phyloP scores from a whole-genome alignment of 2,113 vertebrate species.

The Noturus placidus region DNA sequence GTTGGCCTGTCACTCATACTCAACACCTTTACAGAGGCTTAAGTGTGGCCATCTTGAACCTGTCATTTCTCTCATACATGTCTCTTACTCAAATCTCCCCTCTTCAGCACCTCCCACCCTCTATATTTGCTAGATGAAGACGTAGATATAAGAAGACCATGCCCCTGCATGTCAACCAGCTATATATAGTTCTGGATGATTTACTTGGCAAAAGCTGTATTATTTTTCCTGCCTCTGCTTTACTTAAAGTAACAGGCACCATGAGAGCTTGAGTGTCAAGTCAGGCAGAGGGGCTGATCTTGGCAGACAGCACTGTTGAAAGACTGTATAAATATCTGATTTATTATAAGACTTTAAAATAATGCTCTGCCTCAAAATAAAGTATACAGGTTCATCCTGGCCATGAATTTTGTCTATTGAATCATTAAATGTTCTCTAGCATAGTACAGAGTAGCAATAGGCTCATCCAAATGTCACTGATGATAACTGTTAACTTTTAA shows the following conservation, averaged over 20 bases:
- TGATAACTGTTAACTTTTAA: slow-evolving; percentile 42
- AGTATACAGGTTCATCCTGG: slow-evolving; percentile 57
- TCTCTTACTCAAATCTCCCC: background rate
- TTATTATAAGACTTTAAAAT: slow-evolving; percentile 68
- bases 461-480: slow-evolving; percentile 49
- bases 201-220: slow-evolving; percentile 44
- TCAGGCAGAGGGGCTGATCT: slow-evolving; percentile 56
- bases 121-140: slow-evolving; percentile 43
- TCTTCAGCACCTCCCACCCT: slow-evolving; percentile 12
- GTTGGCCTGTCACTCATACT: slow-evolving; percentile 70
- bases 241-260: slow-evolving; percentile 45
- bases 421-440: slow-evolving; percentile 22
- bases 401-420: slow-evolving; percentile 55
- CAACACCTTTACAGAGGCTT: slow-evolving; percentile 14
- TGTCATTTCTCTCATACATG: slow-evolving; percentile 36
- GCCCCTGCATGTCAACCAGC: slow-evolving; percentile 24
- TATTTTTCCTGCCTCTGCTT: slow-evolving; percentile 44
- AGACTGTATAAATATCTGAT: slow-evolving; percentile 64
- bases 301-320: slow-evolving; percentile 59
- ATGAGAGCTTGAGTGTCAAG: slow-evolving; percentile 31
- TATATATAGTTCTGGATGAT: slow-evolving; percentile 44
- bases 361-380: slow-evolving; percentile 63
- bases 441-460: slow-evolving; percentile 25
- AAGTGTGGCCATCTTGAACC: slow-evolving; percentile 35
- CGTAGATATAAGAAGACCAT: slow-evolving; percentile 26